Evolutionary conservation across 2,888 invertebrate species (phyloP), one percentile per base, ranked within the genome.

Genomic region (Palloptera scutellata): DNA sequence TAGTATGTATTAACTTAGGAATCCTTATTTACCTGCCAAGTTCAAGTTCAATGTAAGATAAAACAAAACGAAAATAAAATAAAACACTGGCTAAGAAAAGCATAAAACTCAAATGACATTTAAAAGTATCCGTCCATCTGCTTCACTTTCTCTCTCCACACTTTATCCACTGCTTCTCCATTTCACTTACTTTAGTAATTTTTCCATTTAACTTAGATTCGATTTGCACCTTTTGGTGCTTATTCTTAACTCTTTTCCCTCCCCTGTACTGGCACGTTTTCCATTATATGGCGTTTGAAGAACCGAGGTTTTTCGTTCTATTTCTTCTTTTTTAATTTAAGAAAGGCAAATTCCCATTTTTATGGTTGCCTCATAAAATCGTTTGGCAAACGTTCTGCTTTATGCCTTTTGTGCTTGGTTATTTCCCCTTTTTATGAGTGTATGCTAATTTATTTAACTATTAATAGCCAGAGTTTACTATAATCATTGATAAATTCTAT

Each of bases 31-130:
- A 15, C 19, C 63, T 41, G 55, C 51, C 65, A 64, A 68, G 68
- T 68, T 64, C 68, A 68, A 68, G 68, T 68, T 68, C 68, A 68
- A 48, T 61, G 11, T 5, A 45, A 13, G 11, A 45, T 12, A 45
- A 45, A 45, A 45, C 45, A 45, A 13, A 48, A 48, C 48, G 11
- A 11, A 48, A 48, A 1, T 6, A 48, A 48, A 13, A 48, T 2
- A 48, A 13, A 48, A 48, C 48, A 48, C 1, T 48, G 48, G 11
- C 5, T 5, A 48, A 64, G 59, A 64, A 64, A 64, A 48, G 58
- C 64, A 64, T 64, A 58, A 58, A 64, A 59, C 64, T 52, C 59
- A 51, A 64, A 64, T 64, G 59, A 59, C 64, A 64, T 58, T 58
- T 64, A 51, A 64, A 64, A 64, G 59, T 64, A 48, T 48, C 45